Evolutionary conservation across 2,113 vertebrate genomes (phyloP), one percentile per base, ranked within the genome.

Genomic region (Epinephelus cyanopodus): DNA sequence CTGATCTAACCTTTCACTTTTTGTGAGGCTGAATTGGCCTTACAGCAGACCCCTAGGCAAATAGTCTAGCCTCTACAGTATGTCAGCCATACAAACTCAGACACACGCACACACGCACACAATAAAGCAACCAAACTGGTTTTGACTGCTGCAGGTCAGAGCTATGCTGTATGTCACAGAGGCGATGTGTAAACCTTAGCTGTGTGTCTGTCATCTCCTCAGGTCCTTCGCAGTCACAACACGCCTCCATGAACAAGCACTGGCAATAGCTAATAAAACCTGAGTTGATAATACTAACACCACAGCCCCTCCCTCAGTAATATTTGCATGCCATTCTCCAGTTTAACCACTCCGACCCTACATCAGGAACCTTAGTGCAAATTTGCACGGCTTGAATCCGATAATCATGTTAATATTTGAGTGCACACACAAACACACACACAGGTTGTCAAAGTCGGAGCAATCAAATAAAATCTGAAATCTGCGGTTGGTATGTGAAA

Each of bases 51-150:
- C 47, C 33, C 54, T 23, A n/a, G 60, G 62, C 57, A 90, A 81
- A 82, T 77, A 84, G n/a, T 45, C 68, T 13, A 64, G 25, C 21
- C 69, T 85, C 39, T 67, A 21, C 23, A 61, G 52, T 39, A 77
- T 79, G 50, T 62, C 47, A 18, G 11, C 52, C n/a, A n/a, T 56
- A 42, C 14, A 62, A 6, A 79, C 53, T 39, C 62, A 70, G 56
- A 67, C 57, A 23, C 62, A 75, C 60, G 33, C 27, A 62, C 33
- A 65, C 57, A 13, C 42, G 53, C 77, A 84, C 23, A 29, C 29
- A 45, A 76, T 53, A 81, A 78, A 83, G 67, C 73, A 71, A 39
- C 50, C 78, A 87, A 90, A 90, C 83, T 75, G 87, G 80, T 91
- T 91, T 78, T 64, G 62, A 45, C 75, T 74, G 77, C 42, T 69